These are phyloP conservation scores for Temnothorax rugatulus DNA, from an alignment of 2,888 invertebrate species.

Conservation along the genomic window DNA sequence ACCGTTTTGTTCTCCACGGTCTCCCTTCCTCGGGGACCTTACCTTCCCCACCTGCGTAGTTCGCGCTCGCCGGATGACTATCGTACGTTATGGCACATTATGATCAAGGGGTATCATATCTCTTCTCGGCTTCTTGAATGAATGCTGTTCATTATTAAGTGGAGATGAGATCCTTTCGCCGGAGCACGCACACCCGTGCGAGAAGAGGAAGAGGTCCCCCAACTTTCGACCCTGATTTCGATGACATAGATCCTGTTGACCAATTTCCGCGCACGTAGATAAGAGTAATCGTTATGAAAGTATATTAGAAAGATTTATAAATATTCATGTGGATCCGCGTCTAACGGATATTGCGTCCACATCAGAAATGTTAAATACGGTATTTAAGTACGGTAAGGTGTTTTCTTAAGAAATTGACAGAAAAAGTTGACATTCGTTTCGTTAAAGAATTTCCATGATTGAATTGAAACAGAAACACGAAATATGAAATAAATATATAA, in stretches of 20 bases:
- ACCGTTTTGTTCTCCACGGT: conserved; percentile 60
- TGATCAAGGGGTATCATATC: background rate
- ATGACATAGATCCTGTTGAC: background rate
- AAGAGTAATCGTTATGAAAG: background rate
- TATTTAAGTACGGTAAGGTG: too few species aligned
- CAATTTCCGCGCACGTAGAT: background rate
- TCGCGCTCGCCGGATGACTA: background rate
- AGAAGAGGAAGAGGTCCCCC: background rate
- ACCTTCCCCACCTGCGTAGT: conserved; percentile 45
- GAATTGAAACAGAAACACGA: too few species aligned
- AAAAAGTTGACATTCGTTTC: too few species aligned
- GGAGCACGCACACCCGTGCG: background rate
- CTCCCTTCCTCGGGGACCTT: conserved; percentile 57
- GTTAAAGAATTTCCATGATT: too few species aligned
- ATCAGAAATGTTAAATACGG: background rate
- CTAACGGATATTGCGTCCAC: background rate
- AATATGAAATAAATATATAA: too few species aligned
- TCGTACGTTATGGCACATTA: background rate
- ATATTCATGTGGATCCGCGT: background rate
- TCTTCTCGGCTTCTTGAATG: background rate
- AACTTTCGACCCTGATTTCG: background rate
- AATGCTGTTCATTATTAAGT: background rate
- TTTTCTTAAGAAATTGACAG: background rate
- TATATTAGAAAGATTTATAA: background rate
- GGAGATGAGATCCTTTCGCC: background rate